Evolutionary conservation across 2,888 invertebrate species (phyloP).

Genomic region (Strigamia transsilvanica): DNA sequence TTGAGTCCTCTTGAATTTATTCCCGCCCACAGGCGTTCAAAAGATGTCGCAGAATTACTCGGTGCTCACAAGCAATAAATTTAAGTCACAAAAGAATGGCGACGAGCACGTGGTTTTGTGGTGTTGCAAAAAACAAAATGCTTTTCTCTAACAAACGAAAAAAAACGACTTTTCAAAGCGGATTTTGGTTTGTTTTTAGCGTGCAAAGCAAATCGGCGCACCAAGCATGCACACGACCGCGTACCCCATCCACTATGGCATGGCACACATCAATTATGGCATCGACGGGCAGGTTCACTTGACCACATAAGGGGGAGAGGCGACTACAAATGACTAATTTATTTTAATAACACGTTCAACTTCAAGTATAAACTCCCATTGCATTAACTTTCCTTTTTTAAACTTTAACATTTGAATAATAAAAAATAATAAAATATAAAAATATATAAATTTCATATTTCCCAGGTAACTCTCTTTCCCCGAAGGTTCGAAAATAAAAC

Average conservation of each 20-base stretch:
- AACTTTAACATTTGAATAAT: slow-evolving; percentile 39
- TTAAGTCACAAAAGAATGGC: slow-evolving; percentile 2
- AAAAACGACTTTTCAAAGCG: background rate
- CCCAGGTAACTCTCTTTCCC: background rate
- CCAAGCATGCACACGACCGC: slow-evolving; percentile 40
- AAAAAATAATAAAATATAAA: background rate
- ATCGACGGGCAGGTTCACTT: slow-evolving; percentile 45
- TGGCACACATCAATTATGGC: slow-evolving; percentile 49
- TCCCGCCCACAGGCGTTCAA: slow-evolving; percentile 6
- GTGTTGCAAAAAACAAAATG: background rate
- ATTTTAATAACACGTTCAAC: slow-evolving; percentile 49
- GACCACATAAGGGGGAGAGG: slow-evolving; percentile 36
- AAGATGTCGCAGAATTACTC: slow-evolving; percentile 4
- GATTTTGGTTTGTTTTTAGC: slow-evolving; percentile 20
- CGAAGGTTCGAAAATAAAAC: slow-evolving; percentile 4
- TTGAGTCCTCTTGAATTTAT: background rate
- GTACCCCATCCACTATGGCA: slow-evolving; percentile 40
- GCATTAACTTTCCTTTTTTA: slow-evolving; percentile 4
- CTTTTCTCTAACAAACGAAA: background rate
- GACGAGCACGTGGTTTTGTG: slow-evolving; percentile 28
- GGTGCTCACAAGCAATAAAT: slow-evolving; percentile 27
- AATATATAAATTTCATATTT: slow-evolving; percentile 14
- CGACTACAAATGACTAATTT: slow-evolving; percentile 47
- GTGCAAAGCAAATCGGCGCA: slow-evolving; percentile 36
- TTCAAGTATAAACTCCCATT: slow-evolving; percentile 41